Conservation (phyloP, 2,888 invertebrate species). For the Trimorus sp. region DNA sequence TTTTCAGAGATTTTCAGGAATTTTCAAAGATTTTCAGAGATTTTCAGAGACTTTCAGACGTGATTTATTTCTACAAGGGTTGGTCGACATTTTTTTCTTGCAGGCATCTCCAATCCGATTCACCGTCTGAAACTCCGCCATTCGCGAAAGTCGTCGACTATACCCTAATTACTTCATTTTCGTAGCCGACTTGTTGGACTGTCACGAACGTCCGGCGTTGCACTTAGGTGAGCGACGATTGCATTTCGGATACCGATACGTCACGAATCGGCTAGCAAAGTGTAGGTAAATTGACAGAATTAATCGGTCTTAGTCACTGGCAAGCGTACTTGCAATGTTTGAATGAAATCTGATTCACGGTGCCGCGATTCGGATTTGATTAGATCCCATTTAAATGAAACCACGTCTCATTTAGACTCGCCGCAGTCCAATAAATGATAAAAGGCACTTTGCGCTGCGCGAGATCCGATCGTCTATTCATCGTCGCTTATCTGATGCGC, state of each 20-base stretch:
- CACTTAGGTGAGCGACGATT: no score
- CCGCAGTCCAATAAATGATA: slow-evolving; percentile 32
- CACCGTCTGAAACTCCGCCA: no score
- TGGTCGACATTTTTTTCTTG: no score
- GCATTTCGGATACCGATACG: background rate
- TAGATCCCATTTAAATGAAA: slow-evolving; percentile 55
- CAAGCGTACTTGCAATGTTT: slow-evolving; percentile 30
- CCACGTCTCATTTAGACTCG: slow-evolving; percentile 43
- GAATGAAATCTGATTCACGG: slow-evolving; percentile 28
- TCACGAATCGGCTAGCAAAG: slow-evolving; percentile 11
- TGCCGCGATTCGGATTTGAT: slow-evolving; percentile 37
- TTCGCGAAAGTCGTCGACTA: no score
- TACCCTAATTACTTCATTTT: no score
- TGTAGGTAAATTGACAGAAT: slow-evolving; percentile 35
- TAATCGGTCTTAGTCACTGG: slow-evolving; percentile 25
- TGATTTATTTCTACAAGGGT: no score
- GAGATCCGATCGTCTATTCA: slow-evolving; percentile 47
- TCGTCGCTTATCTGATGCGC: slow-evolving; percentile 43
- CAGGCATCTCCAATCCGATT: no score
- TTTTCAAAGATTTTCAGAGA: no score
- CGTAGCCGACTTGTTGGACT: no score
- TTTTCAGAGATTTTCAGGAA: no score
- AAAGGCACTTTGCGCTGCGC: slow-evolving; percentile 32
- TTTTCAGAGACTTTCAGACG: no score
- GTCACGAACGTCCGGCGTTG: no score